Evolutionary conservation across 2,797 vertebrate species (phyloP).

Genomic region (Melanotaenia trifasciata): DNA sequence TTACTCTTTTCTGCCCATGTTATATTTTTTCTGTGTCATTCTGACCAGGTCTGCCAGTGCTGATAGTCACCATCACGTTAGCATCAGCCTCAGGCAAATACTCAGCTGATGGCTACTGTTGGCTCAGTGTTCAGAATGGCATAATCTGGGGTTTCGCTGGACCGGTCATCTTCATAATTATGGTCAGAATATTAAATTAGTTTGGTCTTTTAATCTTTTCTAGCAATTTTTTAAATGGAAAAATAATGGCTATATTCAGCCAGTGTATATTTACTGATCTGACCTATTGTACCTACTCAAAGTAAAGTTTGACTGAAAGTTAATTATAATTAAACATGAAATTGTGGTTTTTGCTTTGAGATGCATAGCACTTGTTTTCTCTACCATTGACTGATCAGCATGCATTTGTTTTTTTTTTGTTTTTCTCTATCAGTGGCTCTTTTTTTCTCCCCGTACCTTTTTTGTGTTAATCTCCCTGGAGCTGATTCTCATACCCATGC

Average conservation of each 20-base stretch:
- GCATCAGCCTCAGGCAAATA: slow-evolving; percentile 85
- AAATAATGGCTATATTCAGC: background rate
- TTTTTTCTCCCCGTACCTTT: background rate
- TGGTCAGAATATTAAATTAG: slow-evolving; percentile 70
- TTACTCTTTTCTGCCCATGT: background rate
- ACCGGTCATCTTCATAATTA: slow-evolving; percentile 87
- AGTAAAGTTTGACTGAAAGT: background rate
- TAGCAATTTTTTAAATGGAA: no score
- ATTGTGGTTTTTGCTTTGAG: background rate
- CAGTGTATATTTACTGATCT: background rate
- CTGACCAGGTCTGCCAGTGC: slow-evolving; percentile 82
- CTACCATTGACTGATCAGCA: background rate
- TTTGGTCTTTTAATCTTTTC: background rate
- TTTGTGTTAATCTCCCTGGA: background rate
- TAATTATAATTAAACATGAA: background rate
- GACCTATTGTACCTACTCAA: background rate
- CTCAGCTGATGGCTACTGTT: slow-evolving; percentile 83
- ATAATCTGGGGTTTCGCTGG: slow-evolving; percentile 88
- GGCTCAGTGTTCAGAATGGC: slow-evolving; percentile 87
- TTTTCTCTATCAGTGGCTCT: background rate
- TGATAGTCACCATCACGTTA: slow-evolving; percentile 86
- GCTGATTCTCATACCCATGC: background rate
- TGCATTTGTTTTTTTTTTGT: background rate
- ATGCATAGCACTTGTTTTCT: background rate
- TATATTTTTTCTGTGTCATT: background rate